Evolutionary conservation across 2,113 vertebrate species (phyloP).

Genomic region (Theristicus caerulescens): DNA sequence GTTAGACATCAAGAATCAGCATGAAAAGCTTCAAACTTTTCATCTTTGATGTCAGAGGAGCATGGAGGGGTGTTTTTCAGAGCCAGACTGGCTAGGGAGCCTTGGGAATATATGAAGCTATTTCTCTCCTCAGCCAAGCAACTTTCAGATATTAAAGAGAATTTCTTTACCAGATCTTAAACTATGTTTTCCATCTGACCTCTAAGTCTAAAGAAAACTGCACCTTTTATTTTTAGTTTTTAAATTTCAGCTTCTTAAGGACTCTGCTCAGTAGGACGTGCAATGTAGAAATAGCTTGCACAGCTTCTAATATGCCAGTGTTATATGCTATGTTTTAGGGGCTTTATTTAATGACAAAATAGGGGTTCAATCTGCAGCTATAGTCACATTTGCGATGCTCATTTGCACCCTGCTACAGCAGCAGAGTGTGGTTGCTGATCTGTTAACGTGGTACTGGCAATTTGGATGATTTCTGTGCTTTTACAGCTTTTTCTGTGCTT

Average conservation of each 20-base stretch:
- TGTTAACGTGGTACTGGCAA: rapidly evolving
- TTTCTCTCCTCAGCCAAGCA: not conserved
- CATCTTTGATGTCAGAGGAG: not conserved
- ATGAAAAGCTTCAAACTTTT: not conserved
- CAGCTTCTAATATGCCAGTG: not conserved
- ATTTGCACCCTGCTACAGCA: not conserved
- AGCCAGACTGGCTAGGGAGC: not conserved
- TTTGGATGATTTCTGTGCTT: not conserved
- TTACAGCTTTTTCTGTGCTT: not conserved
- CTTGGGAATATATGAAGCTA: not conserved
- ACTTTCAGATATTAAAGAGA: not conserved
- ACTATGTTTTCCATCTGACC: not conserved
- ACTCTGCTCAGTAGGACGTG: not conserved
- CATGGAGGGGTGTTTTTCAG: not conserved
- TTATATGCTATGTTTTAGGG: not conserved
- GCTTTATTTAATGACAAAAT: not conserved
- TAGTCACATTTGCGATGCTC: not conserved
- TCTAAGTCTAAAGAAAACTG: not conserved
- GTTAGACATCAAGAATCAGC: not conserved
- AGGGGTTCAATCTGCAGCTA: not conserved
- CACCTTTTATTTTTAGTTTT: not conserved
- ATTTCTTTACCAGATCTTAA: not conserved
- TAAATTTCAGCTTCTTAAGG: not conserved
- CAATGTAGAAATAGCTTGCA: not conserved
- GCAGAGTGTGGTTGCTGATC: not conserved